Base-by-base conservation (phyloP, 2,888 invertebrate genomes). In the Drosophila glabriapex region DNA sequence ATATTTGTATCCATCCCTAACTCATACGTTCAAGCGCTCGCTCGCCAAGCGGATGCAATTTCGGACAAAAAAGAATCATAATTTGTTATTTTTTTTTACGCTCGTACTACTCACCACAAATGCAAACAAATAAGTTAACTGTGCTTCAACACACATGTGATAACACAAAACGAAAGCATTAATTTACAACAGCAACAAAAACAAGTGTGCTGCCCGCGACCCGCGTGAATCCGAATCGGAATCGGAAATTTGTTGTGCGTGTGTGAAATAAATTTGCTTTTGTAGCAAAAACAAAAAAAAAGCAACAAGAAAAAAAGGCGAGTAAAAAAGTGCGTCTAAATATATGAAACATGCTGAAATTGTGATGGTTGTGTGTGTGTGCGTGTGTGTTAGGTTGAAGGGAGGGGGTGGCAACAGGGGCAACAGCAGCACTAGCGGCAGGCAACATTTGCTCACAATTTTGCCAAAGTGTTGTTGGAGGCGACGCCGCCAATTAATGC, bases 401-500 rank as follows among this genome's bases (percentile, higher is more conserved):
- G 28, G 39, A 46, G 65, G 39, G 67, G 62, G 66, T 53, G 43
- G n/a, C 29, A 59, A 33, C 52, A 64, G 54, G 50, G 46, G 60
- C 43, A 54, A 52, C 43, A 61, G 35, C 55, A 68, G 43, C 50
- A 67, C 19, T 19, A 39, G 39, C 39, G 12, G 37, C 54, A 78
- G 49, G 41, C 50, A 78, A 49, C 55, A 75, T 64, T 70, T 61
- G 73, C 73, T 59, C 66, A 75, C 62, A 68, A 71, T 56, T 72
- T 76, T 72, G 78, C 78, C 71, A 75, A 77, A 78, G 78, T 76
- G 76, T 78, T 75, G 75, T 78, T 78, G 72, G 60, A 75, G 76
- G 68, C 78, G 83, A 75, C 83, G 83, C 83, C 82, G 82, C 80
- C 83, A 82, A 82, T 82, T 82, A 80, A 81, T 79, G 76, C 61